Base-by-base conservation (phyloP, 2,797 vertebrate species). In the Mormyrops attenuatus region DNA sequence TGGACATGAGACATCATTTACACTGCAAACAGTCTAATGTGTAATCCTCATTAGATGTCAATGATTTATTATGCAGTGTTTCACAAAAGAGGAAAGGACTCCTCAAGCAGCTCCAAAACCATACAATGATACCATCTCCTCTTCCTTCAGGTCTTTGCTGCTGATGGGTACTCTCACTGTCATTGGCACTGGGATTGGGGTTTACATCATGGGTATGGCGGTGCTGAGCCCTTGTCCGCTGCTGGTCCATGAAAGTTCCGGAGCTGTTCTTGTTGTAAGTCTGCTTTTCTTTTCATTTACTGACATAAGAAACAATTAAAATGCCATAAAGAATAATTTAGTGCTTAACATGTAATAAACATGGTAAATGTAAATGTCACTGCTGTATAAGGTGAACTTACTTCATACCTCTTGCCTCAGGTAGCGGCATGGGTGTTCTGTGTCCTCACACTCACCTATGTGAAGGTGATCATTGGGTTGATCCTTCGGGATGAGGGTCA, bases 401-500 rank as follows among this genome's bases (percentile, higher is more conserved):
- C 34, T 38, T 20, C 26, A 13, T 15, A 22, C 52, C 34, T 87
- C 20, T 90, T 49, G 22, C 44, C 34, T 3, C 90, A 97, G 97
- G 96, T 97, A 73, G 90, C 94, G 90, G 91, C 94, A 52, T 97
- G 97, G 97, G 93, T 96, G 88, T 90, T 97, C 15, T 97, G 97
- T 38, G 93, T 96, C 41, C 95, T 97, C 41, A 90, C 92, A 1
- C 92, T 97, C 41, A 97, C 97, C 63, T 97, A 97, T 7, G 96
- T 97, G 44, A 97, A 97, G 91, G 96, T 97, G 92, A 97, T 97
- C 89, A 95, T 97, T 0, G 97, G 96, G 13, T 88, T 97, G 17
- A 96, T 97, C 53, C 91, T 97, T 77, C 94, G 97, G 13, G 96
- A 97, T 44, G 96, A 97, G 90, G 97, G 97, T 11, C 96, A 96